These are phyloP conservation scores for Gonocerus acuteangulatus DNA, from an alignment of 2,888 invertebrate species.

Conservation along the genomic window DNA sequence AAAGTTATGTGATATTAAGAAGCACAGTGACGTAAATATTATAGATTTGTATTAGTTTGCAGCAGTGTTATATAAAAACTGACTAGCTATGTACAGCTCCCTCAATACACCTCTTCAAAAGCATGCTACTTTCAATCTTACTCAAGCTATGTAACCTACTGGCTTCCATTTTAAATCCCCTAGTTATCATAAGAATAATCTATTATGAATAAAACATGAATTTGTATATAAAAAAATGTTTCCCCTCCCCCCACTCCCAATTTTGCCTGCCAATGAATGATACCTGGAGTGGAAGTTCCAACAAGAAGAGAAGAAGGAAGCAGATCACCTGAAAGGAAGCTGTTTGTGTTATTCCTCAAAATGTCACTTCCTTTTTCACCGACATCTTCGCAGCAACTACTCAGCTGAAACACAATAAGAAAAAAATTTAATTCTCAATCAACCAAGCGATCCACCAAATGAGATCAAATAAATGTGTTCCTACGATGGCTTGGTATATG, in stretches of 20 bases:
- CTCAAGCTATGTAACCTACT: slow-evolving; percentile 10
- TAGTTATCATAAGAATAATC: background rate
- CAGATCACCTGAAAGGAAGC: slow-evolving; percentile 64
- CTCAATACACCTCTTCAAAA: slow-evolving; percentile 40
- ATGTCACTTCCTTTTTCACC: slow-evolving; percentile 56
- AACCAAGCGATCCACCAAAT: too few species aligned
- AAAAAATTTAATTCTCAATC: background rate
- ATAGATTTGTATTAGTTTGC: too few species aligned
- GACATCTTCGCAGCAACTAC: slow-evolving; percentile 31
- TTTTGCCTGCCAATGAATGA: background rate
- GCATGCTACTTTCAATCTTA: slow-evolving; percentile 6
- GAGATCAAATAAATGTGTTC: too few species aligned
- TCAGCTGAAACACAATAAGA: slow-evolving; percentile 29
- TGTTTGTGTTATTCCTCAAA: slow-evolving; percentile 70
- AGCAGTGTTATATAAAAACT: background rate
- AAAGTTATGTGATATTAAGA: background rate
- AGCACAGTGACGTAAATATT: too few species aligned
- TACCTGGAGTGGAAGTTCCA: slow-evolving; percentile 41
- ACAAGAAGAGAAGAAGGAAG: slow-evolving; percentile 43
- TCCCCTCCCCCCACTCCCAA: background rate
- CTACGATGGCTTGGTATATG: background rate
- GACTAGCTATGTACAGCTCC: slow-evolving; percentile 11
- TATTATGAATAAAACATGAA: background rate
- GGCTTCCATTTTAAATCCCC: slow-evolving; percentile 16
- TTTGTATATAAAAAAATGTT: background rate